phyloP scores from a whole-genome alignment of 2,888 invertebrate species.

The Drosophila gaucha region DNA sequence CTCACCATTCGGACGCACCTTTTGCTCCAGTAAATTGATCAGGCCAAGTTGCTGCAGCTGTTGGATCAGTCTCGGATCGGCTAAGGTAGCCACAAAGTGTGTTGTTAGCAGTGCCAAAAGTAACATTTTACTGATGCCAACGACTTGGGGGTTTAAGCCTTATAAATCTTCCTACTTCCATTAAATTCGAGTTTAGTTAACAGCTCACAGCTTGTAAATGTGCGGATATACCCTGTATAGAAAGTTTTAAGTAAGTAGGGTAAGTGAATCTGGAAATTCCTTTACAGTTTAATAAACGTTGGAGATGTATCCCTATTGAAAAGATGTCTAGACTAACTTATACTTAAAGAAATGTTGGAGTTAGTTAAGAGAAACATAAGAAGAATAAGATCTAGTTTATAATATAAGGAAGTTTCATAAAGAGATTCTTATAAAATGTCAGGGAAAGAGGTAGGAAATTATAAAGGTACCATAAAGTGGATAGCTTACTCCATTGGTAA shows the following conservation, averaged over 20 bases:
- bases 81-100: constrained; percentile 2
- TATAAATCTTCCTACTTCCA: constrained; percentile 16
- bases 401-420: no score
- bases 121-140: constrained; percentile 40
- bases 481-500: no score
- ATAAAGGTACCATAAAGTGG: no score
- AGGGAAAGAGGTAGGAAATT: no score
- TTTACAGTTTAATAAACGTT: no score
- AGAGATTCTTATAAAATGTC: no score
- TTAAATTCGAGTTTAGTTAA: neutral
- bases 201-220: neutral
- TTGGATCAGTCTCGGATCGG: constrained; percentile 30
- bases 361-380: no score
- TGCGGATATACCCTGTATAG: neutral
- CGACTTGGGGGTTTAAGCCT: constrained; percentile 5
- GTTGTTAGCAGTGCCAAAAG: constrained; percentile 34
- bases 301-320: no score
- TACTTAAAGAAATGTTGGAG: no score
- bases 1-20: constrained; percentile 57
- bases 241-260: neutral
- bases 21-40: constrained; percentile 53
- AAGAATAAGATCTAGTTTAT: no score
- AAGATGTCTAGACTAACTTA: no score
- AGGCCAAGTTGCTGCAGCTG: constrained; percentile 60
- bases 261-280: neutral